Percentiles rank a stretch among this genome's conserved stretches.
phyloP scores from a whole-genome alignment of 2,113 vertebrate species.

The Brachyhypopomus occidentalis region DNA sequence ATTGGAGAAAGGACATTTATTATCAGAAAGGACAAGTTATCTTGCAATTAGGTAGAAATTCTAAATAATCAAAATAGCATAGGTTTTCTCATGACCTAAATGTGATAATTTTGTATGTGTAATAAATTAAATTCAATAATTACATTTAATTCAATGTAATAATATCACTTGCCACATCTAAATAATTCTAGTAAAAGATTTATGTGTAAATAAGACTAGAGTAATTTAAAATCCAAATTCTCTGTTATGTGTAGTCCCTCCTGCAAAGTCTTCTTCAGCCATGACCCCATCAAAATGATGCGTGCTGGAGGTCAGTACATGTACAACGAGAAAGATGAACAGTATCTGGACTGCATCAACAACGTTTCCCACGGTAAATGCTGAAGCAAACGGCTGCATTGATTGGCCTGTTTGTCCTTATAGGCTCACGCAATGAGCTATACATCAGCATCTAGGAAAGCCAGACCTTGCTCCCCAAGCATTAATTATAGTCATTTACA shows the following conservation, averaged over 20 bases:
- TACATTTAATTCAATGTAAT: too few relatives aligned
- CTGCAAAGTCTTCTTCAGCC: constrained; percentile 93
- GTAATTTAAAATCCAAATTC: too few relatives aligned
- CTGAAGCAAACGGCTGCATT: not conserved
- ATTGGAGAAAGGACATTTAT: too few relatives aligned
- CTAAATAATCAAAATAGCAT: too few relatives aligned
- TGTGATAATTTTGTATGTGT: too few relatives aligned
- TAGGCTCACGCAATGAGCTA: not conserved
- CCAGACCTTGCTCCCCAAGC: not conserved
- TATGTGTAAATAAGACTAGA: too few relatives aligned
- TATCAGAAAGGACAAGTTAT: too few relatives aligned
- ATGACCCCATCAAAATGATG: constrained; percentile 94
- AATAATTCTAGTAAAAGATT: too few relatives aligned
- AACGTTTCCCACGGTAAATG: constrained; percentile 93
- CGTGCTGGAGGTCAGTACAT: constrained; percentile 89
- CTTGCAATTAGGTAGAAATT: too few relatives aligned
- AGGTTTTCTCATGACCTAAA: too few relatives aligned
- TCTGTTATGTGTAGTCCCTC: constrained; percentile 79
- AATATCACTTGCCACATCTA: too few relatives aligned
- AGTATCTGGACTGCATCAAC: constrained; percentile 95
- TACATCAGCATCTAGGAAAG: not conserved
- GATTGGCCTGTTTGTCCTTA: not conserved
- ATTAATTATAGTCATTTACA: not conserved
- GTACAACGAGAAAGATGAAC: constrained; percentile 87
- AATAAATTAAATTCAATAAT: too few relatives aligned